Evolutionary conservation across 2,888 invertebrate species (phyloP), one percentile per base, ranked within the genome.

Genomic region (Hybos culiciformis): DNA sequence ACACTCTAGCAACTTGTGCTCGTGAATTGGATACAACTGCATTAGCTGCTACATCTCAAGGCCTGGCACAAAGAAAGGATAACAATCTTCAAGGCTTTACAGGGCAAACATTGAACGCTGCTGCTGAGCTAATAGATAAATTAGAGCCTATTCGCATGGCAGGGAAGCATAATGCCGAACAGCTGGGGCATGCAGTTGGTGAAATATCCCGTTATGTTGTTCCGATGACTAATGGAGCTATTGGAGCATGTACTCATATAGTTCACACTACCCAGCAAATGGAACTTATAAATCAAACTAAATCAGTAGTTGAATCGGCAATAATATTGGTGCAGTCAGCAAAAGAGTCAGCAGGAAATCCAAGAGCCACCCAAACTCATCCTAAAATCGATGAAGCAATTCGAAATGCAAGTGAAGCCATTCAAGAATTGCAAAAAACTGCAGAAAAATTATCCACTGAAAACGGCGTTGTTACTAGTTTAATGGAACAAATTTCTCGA

Each of bases 231-330:
- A 70, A 77, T 3, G 84, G 83, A 12, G 77, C 84, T 0, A 77
- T 91, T 41, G 93, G 92, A n/a, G 83, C 83, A 3, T 84, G 87
- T 2, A 91, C 93, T 1, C 83, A 86, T 58, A 83, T 90, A 62
- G 77, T 84, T 6, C 91, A 92, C 63, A 85, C 88, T 1, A 78
- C 78, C 56, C 83, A 85, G 53, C 96, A 96, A 67, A 82, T 83
- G 61, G 75, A 79, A 37, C 69, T 96, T 42, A 70, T 98, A 47
- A 88, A 94, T 60, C 90, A 93, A 67, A 79, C 90, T 3, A 86
- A 96, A 61, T 94, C 96, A 0, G 92, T 96, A 41, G 77, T 90
- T 0, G 98, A 98, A 69, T 84, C 90, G n/a, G 80, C 86, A 3
- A 70, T 90, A 5, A 86, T 91, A 54, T 70, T 94, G 47, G 74